Evolutionary conservation across 2,797 vertebrate species (phyloP), one percentile per base, ranked within the genome.

Genomic region (Rhinophrynus dorsalis): DNA sequence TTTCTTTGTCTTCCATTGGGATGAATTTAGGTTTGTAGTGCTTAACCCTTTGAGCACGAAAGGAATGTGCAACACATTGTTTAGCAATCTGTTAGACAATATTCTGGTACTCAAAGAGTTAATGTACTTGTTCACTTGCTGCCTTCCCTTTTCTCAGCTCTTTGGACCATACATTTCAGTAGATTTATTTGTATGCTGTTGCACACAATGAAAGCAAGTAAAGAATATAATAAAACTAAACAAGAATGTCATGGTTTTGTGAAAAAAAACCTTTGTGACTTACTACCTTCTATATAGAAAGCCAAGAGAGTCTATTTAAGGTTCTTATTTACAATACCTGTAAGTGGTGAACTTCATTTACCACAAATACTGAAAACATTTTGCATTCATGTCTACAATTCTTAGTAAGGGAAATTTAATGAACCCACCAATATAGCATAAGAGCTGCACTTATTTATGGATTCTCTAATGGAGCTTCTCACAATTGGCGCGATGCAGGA

Each of bases 71-170:
- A n/a, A n/a, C n/a, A n/a, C n/a, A n/a, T n/a, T n/a, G n/a, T n/a
- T n/a, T n/a, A n/a, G n/a, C n/a, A n/a, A n/a, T n/a, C n/a, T n/a
- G n/a, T n/a, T n/a, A n/a, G n/a, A n/a, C n/a, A n/a, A n/a, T n/a
- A n/a, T n/a, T n/a, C n/a, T n/a, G n/a, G n/a, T n/a, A n/a, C n/a
- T n/a, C n/a, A n/a, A n/a, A n/a, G n/a, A n/a, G n/a, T n/a, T n/a
- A n/a, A n/a, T n/a, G 30, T 35, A 57, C 29, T 57, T 67, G 64
- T 20, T 51, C 59, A 17, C 50, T 27, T 47, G 11, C 44, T 50
- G 15, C 33, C 33, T 67, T 58, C 32, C 50, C 23, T 32, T n/a
- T n/a, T 38, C 54, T 48, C 15, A 10, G 21, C 52, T 35, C 55
- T 47, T 45, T 42, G 55, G 55, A 58, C 33, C 44, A 50, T 35